These are phyloP conservation scores for Ceratitis capitata DNA, from an alignment of 1,140 invertebrate species.

Conservation along the genomic window DNA sequence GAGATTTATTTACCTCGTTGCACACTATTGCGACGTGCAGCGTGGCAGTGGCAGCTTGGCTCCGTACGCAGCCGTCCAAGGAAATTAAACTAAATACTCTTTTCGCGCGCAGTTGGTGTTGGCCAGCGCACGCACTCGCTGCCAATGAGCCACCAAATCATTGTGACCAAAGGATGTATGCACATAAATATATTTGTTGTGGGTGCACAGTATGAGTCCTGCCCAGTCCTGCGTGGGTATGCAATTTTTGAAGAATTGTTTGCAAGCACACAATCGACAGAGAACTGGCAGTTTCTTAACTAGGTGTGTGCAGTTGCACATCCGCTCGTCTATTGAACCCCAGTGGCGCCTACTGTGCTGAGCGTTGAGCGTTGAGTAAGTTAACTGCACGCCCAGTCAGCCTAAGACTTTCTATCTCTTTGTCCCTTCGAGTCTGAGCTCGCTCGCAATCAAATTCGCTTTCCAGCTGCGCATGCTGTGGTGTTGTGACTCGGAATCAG, in stretches of 20 bases:
- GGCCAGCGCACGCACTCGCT: background rate
- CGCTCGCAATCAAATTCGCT: background rate
- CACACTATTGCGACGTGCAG: background rate
- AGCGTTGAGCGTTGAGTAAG: background rate
- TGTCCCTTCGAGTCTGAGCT: background rate
- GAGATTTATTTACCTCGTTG: constrained; percentile 1
- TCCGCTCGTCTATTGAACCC: background rate
- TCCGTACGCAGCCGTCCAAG: background rate
- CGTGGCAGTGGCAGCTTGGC: background rate
- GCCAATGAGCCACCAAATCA: background rate
- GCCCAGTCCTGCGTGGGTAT: background rate
- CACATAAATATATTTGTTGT: background rate
- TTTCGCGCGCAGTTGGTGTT: constrained; percentile 25
- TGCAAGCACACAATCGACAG: constrained; percentile 17
- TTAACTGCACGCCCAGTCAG: background rate
- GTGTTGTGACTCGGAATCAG: constrained; percentile 14
- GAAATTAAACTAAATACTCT: constrained; percentile 33
- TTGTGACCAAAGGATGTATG: background rate
- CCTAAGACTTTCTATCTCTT: background rate
- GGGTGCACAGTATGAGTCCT: constrained; percentile 38
- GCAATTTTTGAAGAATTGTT: constrained; percentile 8
- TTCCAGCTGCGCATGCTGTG: constrained; percentile 5
- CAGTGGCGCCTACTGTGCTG: constrained; percentile 9
- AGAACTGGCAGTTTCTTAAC: background rate
- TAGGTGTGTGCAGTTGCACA: background rate